phyloP scores from a whole-genome alignment of 2,888 invertebrate species.

The Synergus umbraculus region DNA sequence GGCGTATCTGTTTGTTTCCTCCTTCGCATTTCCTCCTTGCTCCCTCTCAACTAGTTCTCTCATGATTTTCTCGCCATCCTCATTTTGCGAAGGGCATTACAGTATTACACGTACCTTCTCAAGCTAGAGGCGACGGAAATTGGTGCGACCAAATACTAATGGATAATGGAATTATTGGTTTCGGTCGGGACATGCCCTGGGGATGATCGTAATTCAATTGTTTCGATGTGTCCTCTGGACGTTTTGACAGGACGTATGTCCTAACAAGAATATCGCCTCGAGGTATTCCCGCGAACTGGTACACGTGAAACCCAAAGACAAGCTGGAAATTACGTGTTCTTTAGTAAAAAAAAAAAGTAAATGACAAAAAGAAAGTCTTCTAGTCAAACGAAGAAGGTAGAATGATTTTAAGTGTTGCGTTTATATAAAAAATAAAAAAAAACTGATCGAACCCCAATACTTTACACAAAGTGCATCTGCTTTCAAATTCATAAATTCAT shows the following conservation, averaged over 20 bases:
- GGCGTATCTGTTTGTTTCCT: conserved; percentile 4
- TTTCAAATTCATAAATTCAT: neutral
- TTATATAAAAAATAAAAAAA: neutral
- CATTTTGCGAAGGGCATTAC: neutral
- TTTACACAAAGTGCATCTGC: neutral
- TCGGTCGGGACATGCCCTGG: conserved; percentile 73
- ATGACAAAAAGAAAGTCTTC: neutral
- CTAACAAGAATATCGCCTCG: conserved; percentile 76
- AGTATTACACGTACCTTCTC: conserved; percentile 27
- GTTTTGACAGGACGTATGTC: conserved; percentile 77
- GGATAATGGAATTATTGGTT: conserved; percentile 78
- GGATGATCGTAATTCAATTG: conserved; percentile 78
- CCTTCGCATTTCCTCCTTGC: neutral
- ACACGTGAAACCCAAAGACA: neutral
- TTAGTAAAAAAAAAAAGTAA: neutral
- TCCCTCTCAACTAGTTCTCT: conserved; percentile 1
- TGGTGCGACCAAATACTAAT: conserved; percentile 77
- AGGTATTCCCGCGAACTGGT: conserved; percentile 62
- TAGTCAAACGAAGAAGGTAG: neutral
- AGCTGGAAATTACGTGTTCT: neutral
- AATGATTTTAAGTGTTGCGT: neutral
- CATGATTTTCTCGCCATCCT: conserved; percentile 24
- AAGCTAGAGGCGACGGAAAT: conserved; percentile 67
- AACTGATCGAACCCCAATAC: neutral
- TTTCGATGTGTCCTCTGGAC: conserved; percentile 76